A percentile compares a stretch with the other conserved stretches of the same genome.
Evolutionary conservation across 2,888 invertebrate genomes (phyloP).

Genomic region (Athalia rosae): DNA sequence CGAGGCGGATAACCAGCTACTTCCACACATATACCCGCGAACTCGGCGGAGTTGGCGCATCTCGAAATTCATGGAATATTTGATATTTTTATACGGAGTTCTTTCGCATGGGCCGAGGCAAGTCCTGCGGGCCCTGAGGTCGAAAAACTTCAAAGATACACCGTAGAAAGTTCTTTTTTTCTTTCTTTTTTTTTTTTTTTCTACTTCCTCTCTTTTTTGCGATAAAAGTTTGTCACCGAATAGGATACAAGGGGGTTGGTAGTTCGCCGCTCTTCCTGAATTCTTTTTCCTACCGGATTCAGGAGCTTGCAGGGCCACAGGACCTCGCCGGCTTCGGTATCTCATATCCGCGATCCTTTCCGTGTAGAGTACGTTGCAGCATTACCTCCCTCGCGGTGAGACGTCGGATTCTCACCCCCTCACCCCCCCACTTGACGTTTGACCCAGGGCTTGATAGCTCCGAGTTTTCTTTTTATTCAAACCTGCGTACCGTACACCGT

Average conservation of each 20-base stretch:
- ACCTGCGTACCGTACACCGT: neutral
- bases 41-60: constrained; percentile 47
- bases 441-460: constrained; percentile 49
- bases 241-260: constrained; percentile 48
- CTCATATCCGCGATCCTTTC: too few species aligned
- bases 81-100: constrained; percentile 54
- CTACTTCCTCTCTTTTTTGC: constrained; percentile 32
- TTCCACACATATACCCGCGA: neutral
- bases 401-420: constrained; percentile 46
- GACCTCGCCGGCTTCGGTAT: too few species aligned
- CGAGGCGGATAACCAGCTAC: too few species aligned
- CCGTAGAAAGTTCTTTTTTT: constrained; percentile 49
- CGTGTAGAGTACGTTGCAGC: constrained; percentile 62
- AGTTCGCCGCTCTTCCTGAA: constrained; percentile 16
- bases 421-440: constrained; percentile 28
- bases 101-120: neutral
- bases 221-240: constrained; percentile 58
- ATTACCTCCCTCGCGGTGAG: constrained; percentile 60
- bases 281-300: constrained; percentile 51
- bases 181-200: too few species aligned
- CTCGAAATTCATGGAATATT: constrained; percentile 68
- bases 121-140: constrained; percentile 14
- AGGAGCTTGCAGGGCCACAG: too few species aligned
- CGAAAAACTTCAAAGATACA: constrained; percentile 46
- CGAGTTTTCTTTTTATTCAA: constrained; percentile 59